phyloP scores from a whole-genome alignment of 1,140 invertebrate species.

The Phortica variegata region DNA sequence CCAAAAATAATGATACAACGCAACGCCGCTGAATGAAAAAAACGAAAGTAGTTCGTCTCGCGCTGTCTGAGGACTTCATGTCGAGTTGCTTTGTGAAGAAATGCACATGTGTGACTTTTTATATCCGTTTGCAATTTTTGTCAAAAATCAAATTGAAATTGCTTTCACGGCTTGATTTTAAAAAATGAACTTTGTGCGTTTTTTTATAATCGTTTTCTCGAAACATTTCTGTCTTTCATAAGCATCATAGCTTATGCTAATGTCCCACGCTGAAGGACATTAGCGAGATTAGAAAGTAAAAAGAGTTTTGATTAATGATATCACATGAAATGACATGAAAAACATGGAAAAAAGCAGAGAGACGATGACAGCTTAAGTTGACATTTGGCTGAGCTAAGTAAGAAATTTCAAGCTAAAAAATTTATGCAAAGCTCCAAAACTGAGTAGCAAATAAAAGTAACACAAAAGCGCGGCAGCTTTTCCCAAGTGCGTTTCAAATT shows the following conservation, averaged over 20 bases:
- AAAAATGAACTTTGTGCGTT: neutral
- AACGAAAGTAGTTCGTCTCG: too few species aligned
- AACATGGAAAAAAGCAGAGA: too few species aligned
- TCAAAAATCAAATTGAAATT: too few species aligned
- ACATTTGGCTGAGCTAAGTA: neutral
- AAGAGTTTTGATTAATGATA: constrained; percentile 55
- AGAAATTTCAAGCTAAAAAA: neutral
- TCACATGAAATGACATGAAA: constrained; percentile 10
- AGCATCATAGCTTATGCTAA: too few species aligned
- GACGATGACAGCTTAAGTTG: constrained; percentile 25
- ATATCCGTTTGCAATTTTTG: constrained; percentile 5
- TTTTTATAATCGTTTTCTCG: too few species aligned
- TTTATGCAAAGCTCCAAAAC: neutral
- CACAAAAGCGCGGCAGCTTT: neutral
- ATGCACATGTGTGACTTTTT: constrained; percentile 9
- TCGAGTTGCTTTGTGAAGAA: too few species aligned
- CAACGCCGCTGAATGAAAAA: too few species aligned
- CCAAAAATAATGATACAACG: too few species aligned
- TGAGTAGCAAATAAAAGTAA: neutral
- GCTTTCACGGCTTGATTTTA: neutral
- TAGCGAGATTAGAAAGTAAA: too few species aligned
- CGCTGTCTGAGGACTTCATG: too few species aligned
- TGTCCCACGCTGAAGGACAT: too few species aligned
- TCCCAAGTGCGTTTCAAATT: constrained; percentile 27
- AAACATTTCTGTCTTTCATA: neutral